Base-by-base conservation (phyloP, 92 coral and sea anemone species). In the Diadumene lineata region DNA sequence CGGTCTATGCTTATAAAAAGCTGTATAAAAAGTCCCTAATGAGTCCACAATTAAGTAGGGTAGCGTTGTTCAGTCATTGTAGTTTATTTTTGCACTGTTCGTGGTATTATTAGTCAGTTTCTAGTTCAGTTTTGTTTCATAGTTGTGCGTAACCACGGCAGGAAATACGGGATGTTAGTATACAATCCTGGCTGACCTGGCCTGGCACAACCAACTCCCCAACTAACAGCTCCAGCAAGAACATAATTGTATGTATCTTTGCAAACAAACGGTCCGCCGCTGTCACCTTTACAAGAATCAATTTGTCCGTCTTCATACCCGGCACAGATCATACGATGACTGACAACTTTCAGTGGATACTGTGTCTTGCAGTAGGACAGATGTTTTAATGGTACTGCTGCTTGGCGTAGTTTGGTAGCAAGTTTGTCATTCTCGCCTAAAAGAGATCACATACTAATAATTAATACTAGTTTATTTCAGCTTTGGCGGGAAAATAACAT, bases 201-300 rank as follows among this genome's bases (percentile, higher is more conserved):
- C 50, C 91, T 74, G 1, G 87, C 96, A 50, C 96, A 90, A 1
- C 96, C 96, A 0, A 90, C 87, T 11, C 97, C 97, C 92, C 92
- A 90, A n/a, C 92, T 87, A 31, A 89, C 84, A 11, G 87, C 84
- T 38, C 97, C 97, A 22, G 67, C 73, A 1, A 90, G 78, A 28
- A 77, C 69, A 63, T 72, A 87, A 31, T 79, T 69, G 7, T 78
- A 33, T 34, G 67, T 64, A 17, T 84, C 89, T 0, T 66, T 63
- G 33, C 97, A 90, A 62, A 90, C 97, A 22, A 90, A 87, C 1
- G 97, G 97, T 0, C 97, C 97, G 16, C 97, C 97, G 29, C 92
- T 87, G 73, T 90, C 97, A 0, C 97, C 97, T 81, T 87, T 88
- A 56, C 97, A 90, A 44, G 92, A 78, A 44, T 90, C 97, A 18